A percentile compares a stretch with the other conserved stretches of the same genome.
These are phyloP conservation scores for Agapornis canus DNA, from an alignment of 2,797 vertebrate species.

Conservation along the genomic window DNA sequence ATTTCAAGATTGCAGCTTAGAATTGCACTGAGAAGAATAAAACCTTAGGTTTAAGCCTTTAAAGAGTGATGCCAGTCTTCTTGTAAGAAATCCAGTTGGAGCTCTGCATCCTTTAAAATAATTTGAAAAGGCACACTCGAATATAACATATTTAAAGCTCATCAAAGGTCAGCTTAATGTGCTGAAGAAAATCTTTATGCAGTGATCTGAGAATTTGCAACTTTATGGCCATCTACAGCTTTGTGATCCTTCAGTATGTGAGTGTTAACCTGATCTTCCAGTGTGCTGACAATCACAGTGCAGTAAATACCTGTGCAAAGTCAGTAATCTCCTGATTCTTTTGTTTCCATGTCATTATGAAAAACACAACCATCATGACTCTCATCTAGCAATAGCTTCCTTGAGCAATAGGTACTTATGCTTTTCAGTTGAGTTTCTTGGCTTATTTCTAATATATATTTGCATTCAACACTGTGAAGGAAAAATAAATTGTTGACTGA, in stretches of 20 bases:
- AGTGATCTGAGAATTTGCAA: neutral
- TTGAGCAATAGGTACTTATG: neutral
- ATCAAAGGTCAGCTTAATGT: neutral
- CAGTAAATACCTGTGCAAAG: neutral
- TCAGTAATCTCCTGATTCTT: neutral
- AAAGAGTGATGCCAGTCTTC: neutral
- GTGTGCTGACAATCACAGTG: neutral
- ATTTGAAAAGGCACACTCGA: neutral
- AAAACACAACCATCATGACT: neutral
- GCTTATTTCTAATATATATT: neutral
- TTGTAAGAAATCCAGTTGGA: neutral
- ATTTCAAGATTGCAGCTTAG: neutral
- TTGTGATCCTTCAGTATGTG: neutral
- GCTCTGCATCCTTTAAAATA: neutral
- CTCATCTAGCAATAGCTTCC: neutral
- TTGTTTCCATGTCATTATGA: neutral
- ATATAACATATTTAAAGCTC: neutral
- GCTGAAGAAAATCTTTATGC: neutral
- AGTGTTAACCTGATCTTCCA: neutral
- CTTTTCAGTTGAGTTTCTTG: neutral
- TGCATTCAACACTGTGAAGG: neutral
- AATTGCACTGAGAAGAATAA: neutral
- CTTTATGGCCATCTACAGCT: accelerated
- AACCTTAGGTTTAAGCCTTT: neutral
- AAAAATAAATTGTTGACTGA: neutral